A percentile compares a stretch with the other conserved stretches of the same genome.
These are phyloP conservation scores for Laothoe populi DNA, from an alignment of 2,888 invertebrate species.

Conservation along the genomic window DNA sequence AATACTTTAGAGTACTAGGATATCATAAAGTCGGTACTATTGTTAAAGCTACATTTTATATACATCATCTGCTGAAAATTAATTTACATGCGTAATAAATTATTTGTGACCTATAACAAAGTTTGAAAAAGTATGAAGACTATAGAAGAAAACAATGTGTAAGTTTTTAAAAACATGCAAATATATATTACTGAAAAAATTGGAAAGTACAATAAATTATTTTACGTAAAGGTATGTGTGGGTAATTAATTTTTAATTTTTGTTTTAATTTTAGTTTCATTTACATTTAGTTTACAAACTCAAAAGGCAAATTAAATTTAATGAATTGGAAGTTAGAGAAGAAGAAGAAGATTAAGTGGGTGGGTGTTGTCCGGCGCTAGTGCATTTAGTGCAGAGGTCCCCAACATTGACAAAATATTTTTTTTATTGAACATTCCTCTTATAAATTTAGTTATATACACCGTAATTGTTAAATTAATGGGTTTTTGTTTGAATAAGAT, in stretches of 20 bases:
- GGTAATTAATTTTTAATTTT: too few species aligned
- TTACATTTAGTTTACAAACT: too few species aligned
- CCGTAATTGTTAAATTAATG: too few species aligned
- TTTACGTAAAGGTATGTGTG: too few species aligned
- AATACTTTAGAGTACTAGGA: constrained; percentile 11
- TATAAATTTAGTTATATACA: too few species aligned
- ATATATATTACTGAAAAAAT: not conserved
- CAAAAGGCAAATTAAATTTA: too few species aligned
- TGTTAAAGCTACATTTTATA: constrained; percentile 2
- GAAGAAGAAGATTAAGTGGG: not conserved
- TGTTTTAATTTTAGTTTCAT: too few species aligned
- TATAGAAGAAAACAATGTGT: not conserved
- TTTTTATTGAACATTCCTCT: too few species aligned
- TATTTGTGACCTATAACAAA: constrained; percentile 17
- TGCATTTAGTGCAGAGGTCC: not conserved
- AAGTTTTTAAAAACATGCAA: not conserved
- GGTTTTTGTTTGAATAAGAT: too few species aligned
- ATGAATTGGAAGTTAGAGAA: not conserved
- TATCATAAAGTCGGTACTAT: not conserved
- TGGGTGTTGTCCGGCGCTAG: constrained; percentile 1
- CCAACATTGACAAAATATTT: too few species aligned
- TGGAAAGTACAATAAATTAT: too few species aligned
- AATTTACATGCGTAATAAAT: not conserved
- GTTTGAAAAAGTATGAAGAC: not conserved
- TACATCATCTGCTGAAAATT: not conserved